phyloP scores from a whole-genome alignment of 2,113 vertebrate genomes.

The Raphicerus campestris region DNA sequence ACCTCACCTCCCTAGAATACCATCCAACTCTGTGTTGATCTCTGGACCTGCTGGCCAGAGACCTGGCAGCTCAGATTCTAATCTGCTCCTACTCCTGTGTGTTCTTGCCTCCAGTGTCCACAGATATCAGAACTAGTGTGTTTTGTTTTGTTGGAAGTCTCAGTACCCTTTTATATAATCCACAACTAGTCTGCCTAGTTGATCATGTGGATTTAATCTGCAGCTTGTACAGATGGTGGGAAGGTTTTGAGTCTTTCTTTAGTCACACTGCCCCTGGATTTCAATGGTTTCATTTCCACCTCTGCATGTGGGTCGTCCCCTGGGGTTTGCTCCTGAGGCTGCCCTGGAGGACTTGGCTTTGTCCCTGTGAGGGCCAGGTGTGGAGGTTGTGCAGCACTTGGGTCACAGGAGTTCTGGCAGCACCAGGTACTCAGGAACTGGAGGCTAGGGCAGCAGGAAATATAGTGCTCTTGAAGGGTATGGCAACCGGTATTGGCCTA shows the following conservation, averaged over 20 bases:
- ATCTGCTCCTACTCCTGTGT: background rate
- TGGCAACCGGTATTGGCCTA: background rate
- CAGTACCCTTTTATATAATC: background rate
- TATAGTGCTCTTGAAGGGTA: background rate
- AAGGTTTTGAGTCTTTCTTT: background rate
- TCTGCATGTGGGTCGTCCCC: rapidly evolving
- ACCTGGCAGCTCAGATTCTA: background rate
- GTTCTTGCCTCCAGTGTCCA: background rate
- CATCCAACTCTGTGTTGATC: background rate
- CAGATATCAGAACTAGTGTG: background rate
- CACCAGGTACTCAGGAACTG: background rate
- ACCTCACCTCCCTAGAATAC: background rate
- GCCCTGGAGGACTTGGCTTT: background rate
- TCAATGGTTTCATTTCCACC: background rate
- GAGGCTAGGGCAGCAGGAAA: background rate
- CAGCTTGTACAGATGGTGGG: background rate
- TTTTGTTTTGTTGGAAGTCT: background rate
- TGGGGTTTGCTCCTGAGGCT: background rate
- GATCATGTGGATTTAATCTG: background rate
- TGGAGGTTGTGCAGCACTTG: background rate
- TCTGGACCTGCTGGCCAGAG: background rate
- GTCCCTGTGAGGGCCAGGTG: background rate
- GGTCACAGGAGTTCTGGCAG: background rate
- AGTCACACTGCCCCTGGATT: background rate
- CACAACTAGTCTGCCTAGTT: rapidly evolving